phyloP scores from a whole-genome alignment of 2,797 vertebrate species.

The Poecilia picta region DNA sequence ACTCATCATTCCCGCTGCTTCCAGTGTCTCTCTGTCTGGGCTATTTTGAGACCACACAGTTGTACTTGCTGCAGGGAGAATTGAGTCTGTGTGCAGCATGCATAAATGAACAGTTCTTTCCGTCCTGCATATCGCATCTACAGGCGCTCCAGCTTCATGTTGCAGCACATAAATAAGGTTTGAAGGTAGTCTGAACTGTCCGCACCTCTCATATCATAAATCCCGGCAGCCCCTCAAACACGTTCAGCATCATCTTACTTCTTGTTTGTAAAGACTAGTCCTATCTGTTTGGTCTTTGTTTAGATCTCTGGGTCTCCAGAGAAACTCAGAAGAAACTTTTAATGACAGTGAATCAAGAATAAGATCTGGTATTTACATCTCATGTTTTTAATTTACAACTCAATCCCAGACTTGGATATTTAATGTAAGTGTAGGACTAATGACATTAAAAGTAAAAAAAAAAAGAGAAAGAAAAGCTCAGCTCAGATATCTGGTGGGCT shows the following conservation, averaged over 20 bases:
- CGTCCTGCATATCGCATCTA: neutral
- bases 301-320: neutral
- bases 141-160: neutral
- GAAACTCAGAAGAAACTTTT: neutral
- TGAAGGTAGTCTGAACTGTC: slow-evolving; percentile 3
- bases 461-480: neutral
- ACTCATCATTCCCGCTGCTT: slow-evolving; percentile 19
- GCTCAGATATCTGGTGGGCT: neutral
- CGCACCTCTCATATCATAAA: neutral
- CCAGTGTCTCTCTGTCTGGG: slow-evolving; percentile 45
- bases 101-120: neutral
- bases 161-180: slow-evolving; percentile 3
- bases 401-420: neutral
- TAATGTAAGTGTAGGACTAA: neutral
- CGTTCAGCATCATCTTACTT: neutral
- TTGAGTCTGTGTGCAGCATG: slow-evolving; percentile 1
- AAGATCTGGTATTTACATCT: neutral
- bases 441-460: neutral
- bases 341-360: neutral
- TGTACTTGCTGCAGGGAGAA: slow-evolving; percentile 26
- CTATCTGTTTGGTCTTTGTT: neutral
- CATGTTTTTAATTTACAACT: neutral
- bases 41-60: slow-evolving; percentile 60
- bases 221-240: neutral
- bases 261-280: neutral